These are phyloP conservation scores for Unio delphinus DNA, from an alignment of 2,888 invertebrate genomes.

Conservation along the genomic window DNA sequence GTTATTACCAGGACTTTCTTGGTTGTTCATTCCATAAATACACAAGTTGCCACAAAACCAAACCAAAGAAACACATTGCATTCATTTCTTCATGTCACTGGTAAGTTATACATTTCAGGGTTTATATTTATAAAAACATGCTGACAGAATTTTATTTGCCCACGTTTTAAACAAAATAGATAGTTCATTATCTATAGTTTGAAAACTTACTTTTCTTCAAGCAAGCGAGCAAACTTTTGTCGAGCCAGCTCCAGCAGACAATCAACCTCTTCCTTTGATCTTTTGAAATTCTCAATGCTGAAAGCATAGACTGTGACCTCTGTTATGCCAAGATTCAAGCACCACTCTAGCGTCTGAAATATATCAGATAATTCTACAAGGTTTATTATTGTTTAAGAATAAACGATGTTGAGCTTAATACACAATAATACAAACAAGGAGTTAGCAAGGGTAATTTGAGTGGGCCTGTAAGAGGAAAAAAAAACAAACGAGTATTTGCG, in stretches of 20 bases:
- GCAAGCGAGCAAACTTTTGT: constrained; percentile 85
- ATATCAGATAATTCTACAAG: neutral
- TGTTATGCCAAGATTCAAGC: constrained; percentile 88
- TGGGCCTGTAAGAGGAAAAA: no score
- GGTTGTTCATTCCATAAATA: no score
- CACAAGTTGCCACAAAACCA: no score
- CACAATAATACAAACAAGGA: no score
- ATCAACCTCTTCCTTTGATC: constrained; percentile 90
- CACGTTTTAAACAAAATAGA: neutral
- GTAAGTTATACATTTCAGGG: no score
- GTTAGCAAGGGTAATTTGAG: no score
- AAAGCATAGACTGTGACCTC: constrained; percentile 99
- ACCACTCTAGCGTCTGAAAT: constrained; percentile 84
- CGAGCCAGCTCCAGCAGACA: constrained; percentile 89
- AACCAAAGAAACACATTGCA: no score
- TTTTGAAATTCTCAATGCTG: constrained; percentile 98
- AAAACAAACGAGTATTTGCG: no score
- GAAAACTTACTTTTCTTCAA: constrained; percentile 83
- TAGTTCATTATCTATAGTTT: neutral
- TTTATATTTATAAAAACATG: neutral
- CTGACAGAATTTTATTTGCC: neutral
- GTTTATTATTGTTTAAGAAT: no score
- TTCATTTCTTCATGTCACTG: no score
- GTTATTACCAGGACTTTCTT: no score
- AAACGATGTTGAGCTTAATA: no score